Evolutionary conservation across 2,888 invertebrate species (phyloP).

Genomic region (Andrena bucephala): DNA sequence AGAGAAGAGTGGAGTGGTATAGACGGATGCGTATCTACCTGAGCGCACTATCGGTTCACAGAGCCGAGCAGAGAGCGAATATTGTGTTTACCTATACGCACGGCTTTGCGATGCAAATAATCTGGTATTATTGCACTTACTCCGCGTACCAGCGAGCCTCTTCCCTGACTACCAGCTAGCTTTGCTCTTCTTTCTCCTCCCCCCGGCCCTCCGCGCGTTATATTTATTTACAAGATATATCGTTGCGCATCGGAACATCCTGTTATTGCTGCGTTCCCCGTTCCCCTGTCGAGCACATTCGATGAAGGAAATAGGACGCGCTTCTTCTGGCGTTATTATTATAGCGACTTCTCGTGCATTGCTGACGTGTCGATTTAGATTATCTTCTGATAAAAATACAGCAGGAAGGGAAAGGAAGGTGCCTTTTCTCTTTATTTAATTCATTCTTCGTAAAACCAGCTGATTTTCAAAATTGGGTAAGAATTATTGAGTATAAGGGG

Average conservation of each 20-base stretch:
- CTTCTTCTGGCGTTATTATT: no score
- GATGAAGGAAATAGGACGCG: no score
- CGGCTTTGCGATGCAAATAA: conserved; percentile 85
- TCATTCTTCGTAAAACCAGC: no score
- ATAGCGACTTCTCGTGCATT: no score
- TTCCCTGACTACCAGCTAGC: conserved; percentile 64
- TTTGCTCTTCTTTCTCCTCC: conserved; percentile 44
- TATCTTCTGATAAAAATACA: no score
- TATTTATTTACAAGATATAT: conserved; percentile 58
- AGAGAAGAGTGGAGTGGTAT: conserved; percentile 52
- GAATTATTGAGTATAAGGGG: no score
- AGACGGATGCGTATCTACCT: conserved; percentile 77
- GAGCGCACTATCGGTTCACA: conserved; percentile 78
- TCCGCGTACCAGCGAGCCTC: conserved; percentile 73
- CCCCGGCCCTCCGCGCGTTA: conserved; percentile 19
- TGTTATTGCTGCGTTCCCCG: conserved; percentile 49
- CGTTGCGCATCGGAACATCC: conserved; percentile 36
- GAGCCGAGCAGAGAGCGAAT: conserved; percentile 83
- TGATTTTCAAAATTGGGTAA: no score
- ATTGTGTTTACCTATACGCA: conserved; percentile 85
- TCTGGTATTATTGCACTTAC: conserved; percentile 85
- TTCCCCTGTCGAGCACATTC: neutral
- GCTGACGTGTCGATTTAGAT: no score
- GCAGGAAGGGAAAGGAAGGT: no score
- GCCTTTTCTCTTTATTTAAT: no score